Base-by-base conservation (phyloP, 2,797 vertebrate species). In the Ateles fusciceps region DNA sequence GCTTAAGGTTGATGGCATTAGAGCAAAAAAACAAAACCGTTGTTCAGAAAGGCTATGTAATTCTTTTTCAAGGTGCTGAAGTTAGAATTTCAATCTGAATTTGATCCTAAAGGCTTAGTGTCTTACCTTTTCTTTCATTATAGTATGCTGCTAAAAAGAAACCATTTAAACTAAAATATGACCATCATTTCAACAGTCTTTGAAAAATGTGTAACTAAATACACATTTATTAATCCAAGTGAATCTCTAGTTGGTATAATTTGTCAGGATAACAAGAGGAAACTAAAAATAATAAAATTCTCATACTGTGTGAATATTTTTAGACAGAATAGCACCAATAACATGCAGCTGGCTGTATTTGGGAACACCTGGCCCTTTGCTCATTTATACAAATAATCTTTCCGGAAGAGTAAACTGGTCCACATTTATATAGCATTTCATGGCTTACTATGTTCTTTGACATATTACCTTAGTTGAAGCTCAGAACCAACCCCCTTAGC, bases 241-340 rank as follows among this genome's bases (percentile, higher is more conserved):
- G 52, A 89, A 59, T 94, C 55, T 89, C 39, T 76, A 76, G n/a
- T 68, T 71, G 26, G 39, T 42, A 28, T 55, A 87, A 91, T 83
- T 90, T 86, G 76, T 71, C 46, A 81, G 17, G 13, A 76, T 50
- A 92, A 95, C 36, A 33, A 89, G 42, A 22, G 2, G 21, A 55
- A 91, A 81, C 17, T 61, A 33, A 92, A 93, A 96, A 92, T 19
- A 64, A 13, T 50, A 92, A 92, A 90, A 95, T 76, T 57, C 14
- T 74, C n/a, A 22, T 24, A 81, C 28, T 94, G 28, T 75, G 36
- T 92, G 10, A 81, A 21, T 92, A 83, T 79, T 95, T 96, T 95
- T 42, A 93, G 48, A 85, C n/a, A 88, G 42, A 96, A 21, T 42
- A 21, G 17, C 22, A 59, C 59, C 59, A 94, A 76, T 89, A 88